Conservation (phyloP, 2,888 invertebrate species). For the Mesopsocus fuscifrons region DNA sequence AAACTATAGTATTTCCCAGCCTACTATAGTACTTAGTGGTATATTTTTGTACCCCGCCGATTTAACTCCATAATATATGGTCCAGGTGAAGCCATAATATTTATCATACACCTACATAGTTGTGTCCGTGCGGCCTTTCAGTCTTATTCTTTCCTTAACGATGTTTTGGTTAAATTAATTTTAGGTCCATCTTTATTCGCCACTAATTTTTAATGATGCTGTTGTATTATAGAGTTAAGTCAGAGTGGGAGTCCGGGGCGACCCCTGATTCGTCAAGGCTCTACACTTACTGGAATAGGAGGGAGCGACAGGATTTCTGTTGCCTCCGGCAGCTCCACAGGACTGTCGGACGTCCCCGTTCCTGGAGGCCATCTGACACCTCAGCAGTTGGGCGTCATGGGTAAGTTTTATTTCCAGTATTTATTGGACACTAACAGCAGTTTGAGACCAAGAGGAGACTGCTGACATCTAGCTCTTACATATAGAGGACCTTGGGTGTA, state of each 20-base stretch:
- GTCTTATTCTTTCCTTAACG: slow-evolving; percentile 3
- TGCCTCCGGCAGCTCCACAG: slow-evolving; percentile 41
- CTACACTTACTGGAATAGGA: slow-evolving; percentile 26
- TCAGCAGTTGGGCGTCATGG: slow-evolving; percentile 77
- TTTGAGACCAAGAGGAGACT: no score
- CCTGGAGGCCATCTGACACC: slow-evolving; percentile 53
- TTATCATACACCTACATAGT: no score
- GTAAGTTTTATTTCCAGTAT: slow-evolving; percentile 42
- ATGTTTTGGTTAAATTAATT: slow-evolving; percentile 13
- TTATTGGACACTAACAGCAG: no score
- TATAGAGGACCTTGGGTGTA: no score
- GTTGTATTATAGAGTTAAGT: slow-evolving; percentile 16
- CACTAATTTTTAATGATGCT: slow-evolving; percentile 17
- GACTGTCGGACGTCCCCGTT: slow-evolving; percentile 27
- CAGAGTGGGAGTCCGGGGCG: slow-evolving; percentile 17
- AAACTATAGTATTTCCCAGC: background rate
- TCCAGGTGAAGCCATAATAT: no score
- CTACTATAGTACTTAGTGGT: no score
- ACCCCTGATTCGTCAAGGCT: slow-evolving; percentile 25
- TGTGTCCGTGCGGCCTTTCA: no score
- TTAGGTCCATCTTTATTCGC: slow-evolving; percentile 4
- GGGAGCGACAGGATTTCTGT: slow-evolving; percentile 44
- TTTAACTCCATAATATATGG: no score
- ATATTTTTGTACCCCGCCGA: no score
- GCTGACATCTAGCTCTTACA: no score